Evolutionary conservation across 2,888 invertebrate species (phyloP), one percentile per base, ranked within the genome.

Genomic region (Spodoptera picta): DNA sequence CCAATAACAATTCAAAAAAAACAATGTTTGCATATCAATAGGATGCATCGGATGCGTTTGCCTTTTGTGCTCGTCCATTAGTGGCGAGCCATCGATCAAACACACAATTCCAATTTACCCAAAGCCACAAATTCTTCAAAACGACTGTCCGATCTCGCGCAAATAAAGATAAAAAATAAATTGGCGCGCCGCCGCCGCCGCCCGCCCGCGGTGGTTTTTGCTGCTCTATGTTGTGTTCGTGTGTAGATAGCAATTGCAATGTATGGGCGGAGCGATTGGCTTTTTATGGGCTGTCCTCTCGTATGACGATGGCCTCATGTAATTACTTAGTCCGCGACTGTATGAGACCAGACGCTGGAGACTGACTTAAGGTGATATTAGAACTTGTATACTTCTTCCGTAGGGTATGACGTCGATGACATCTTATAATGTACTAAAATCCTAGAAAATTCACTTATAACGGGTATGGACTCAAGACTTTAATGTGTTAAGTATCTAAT

Each of bases 41-140:
- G 83, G 84, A 87, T 87, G 89, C 86, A 85, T 84, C 83, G 83
- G 73, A 59, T 72, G 72, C 76, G 77, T 78, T 80, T 79, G 84
- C 81, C 85, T 86, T 84, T 86, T 84, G 83, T 81, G 68, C 62
- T 71, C 71, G 78, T 83, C 90, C 90, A 90, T 91, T 90, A 90
- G 87, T 82, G 83, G 78, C 77, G 80, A 57, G 83, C 84, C 89
- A 93, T 92, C 92, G 89, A 92, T 93, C 92, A 92, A 89, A 89
- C 82, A 85, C 87, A 87, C 92, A 87, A 90, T 91, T 90, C 90
- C 93, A 93, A 92, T 93, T 93, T 92, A 92, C 93, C 92, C 89
- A 86, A 89, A 85, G 86, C 92, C 92, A 92, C 92, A 92, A 92
- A 92, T 92, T 91, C 92, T 90, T 92, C 90, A 90, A 90, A 90